Base-by-base conservation (phyloP, 2,113 vertebrate species). In the Heliornis fulica region DNA sequence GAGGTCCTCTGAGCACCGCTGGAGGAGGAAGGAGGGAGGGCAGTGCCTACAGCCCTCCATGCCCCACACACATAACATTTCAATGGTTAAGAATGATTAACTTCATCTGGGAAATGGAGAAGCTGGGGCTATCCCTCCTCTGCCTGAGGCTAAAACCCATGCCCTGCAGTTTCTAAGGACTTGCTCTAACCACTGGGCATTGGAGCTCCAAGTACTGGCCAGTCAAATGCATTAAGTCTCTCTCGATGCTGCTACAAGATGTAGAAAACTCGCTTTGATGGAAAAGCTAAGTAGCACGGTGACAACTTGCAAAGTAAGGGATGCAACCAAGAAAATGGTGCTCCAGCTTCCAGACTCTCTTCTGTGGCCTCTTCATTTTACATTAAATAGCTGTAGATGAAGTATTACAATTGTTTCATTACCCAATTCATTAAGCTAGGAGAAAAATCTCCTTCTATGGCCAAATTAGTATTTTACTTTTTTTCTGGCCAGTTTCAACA, bases 381-480 rank as follows among this genome's bases (percentile, higher is more conserved):
- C 46, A 31, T 46, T 32, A 66, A 89, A 90, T 17, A 11, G 8
- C n/a, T 48, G 45, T 5, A 13, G 45, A 78, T 56, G 31, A 94
- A 87, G 12, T 80, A 80, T 54, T 90, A 74, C 48, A 68, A 93
- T 22, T 7, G 18, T 61, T 93, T 90, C 50, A 81, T 75, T 68
- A 38, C 15, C n/a, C 51, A 78, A 89, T 48, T 89, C 23, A 68
- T 78, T 90, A 68, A 87, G 28, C 28, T 71, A 64, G 48, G 31
- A 89, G 31, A 87, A 19, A 86, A 87, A 63, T 78, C 16, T 40
- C 56, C 59, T 86, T 63, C 54, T 75, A 56, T 26, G 89, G 86
- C 60, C 93, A 96, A 94, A 83, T 90, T 22, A 74, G 25, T 51
- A 60, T 87, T 70, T 36, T 63, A 51, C 66, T 68, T 26, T 92